phyloP scores from a whole-genome alignment of 2,888 invertebrate genomes.

The Sepioteuthis lessoniana region DNA sequence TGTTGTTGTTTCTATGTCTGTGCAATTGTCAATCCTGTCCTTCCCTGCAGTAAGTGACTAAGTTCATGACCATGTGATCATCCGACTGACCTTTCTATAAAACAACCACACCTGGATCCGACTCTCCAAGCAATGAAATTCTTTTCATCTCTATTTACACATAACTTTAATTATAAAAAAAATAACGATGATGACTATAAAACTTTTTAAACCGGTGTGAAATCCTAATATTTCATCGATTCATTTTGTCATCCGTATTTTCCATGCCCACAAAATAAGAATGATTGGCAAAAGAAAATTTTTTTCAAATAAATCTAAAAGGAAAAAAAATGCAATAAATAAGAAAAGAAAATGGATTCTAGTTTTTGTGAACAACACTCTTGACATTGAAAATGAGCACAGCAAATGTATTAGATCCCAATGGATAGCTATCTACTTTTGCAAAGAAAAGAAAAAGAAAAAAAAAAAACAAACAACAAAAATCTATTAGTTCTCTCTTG shows the following conservation, averaged over 20 bases:
- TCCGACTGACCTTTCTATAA: conserved; percentile 15
- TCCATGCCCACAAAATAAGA: background rate
- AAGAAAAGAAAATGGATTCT: background rate
- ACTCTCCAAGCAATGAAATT: background rate
- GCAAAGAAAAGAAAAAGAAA: background rate
- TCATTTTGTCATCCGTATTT: background rate
- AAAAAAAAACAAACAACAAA: background rate
- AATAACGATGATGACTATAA: background rate
- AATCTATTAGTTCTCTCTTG: background rate
- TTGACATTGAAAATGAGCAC: background rate
- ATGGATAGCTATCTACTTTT: background rate
- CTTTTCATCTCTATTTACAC: background rate
- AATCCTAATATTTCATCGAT: background rate
- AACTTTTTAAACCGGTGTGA: background rate
- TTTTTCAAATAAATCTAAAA: background rate
- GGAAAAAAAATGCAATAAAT: background rate
- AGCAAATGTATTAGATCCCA: conserved; percentile 4
- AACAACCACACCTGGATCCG: background rate
- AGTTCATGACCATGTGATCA: background rate
- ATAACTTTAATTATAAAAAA: background rate
- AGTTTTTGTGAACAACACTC: background rate
- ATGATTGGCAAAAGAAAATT: background rate
- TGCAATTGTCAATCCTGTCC: background rate
- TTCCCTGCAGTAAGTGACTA: conserved; percentile 14
- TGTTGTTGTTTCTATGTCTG: conserved; percentile 9